Base-by-base conservation (phyloP, 2,888 invertebrate genomes). In the Dinocampus coccinellae region DNA sequence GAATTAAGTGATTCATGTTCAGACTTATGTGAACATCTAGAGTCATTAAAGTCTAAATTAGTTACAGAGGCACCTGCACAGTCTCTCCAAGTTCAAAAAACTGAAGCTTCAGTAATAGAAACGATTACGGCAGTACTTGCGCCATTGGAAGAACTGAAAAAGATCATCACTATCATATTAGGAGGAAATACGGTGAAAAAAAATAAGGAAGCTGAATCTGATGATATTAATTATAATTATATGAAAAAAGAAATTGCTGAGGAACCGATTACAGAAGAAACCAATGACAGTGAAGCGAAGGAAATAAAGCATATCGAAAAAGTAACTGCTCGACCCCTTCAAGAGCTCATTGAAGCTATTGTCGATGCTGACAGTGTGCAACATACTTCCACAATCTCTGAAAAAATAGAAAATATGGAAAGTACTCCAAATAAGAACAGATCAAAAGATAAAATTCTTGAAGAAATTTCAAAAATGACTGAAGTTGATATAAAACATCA, bases 211-310 rank as follows among this genome's bases (percentile, higher is more conserved):
- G 81, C 81, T 16, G 24, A 24, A n/a, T 34, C 34, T 20, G 52
- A 77, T 55, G 66, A 73, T 20, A 29, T 55, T 1, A 3, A 60
- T 11, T 47, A 66, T 11, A 39, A 64, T 6, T 42, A 70, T 36
- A 65, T 70, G 16, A 53, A n/a, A 47, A 20, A 60, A 1, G 34
- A 65, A 39, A 16, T 34, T 22, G 6, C 86, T 91, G 11, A 89
- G 89, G 75, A 91, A 91, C 85, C 58, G 9, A 47, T 42, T 29
- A 26, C 65, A 7, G 62, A 24, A 29, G 55, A 69, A 4, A 69
- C 65, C 9, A 47, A 34, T 20, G 58, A 58, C 2, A n/a, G 9
- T n/a, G 33, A 64, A 55, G 16, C 36, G 11, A 77, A 77, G 22
- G 77, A 80, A 33, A 70, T 74, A 1, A 73, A 80, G 11, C 76